Percentiles rank a stretch among this genome's conserved stretches.
Conservation (phyloP, 2,113 vertebrate species). For the Xenotilapia leptura region DNA sequence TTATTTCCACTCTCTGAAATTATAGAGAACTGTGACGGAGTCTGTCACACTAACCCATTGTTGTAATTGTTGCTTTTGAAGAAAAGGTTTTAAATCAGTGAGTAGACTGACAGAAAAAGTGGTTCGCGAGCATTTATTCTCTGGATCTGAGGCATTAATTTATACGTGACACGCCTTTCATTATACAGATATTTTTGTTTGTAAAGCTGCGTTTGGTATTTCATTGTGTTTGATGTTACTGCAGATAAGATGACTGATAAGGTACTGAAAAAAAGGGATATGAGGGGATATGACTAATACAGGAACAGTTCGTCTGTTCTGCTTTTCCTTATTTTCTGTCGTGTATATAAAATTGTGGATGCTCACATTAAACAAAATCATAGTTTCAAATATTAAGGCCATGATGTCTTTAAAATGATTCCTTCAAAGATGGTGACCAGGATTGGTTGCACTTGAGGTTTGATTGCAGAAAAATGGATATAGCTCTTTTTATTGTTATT, state of each 20-base stretch:
- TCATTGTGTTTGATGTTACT: not conserved
- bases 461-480: not conserved
- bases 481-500: not conserved
- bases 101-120: not conserved
- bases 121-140: not conserved
- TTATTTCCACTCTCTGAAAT: not conserved
- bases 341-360: not conserved
- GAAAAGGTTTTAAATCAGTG: not conserved
- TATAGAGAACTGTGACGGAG: not conserved
- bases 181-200: not conserved
- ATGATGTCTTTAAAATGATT: not conserved
- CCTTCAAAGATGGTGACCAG: not conserved
- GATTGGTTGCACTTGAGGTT: not conserved
- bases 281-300: not conserved
- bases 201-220: not conserved
- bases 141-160: not conserved
- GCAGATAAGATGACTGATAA: not conserved
- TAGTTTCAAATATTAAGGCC: not conserved
- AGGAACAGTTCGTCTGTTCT: fast-evolving
- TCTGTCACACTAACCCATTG: not conserved
- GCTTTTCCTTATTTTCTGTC: not conserved
- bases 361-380: not conserved
- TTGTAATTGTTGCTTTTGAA: not conserved
- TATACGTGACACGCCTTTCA: fast-evolving
- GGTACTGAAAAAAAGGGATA: not conserved